Evolutionary conservation across 1,140 invertebrate genomes (phyloP), one percentile per base, ranked within the genome.

Genomic region (Drosophila seguyi): DNA sequence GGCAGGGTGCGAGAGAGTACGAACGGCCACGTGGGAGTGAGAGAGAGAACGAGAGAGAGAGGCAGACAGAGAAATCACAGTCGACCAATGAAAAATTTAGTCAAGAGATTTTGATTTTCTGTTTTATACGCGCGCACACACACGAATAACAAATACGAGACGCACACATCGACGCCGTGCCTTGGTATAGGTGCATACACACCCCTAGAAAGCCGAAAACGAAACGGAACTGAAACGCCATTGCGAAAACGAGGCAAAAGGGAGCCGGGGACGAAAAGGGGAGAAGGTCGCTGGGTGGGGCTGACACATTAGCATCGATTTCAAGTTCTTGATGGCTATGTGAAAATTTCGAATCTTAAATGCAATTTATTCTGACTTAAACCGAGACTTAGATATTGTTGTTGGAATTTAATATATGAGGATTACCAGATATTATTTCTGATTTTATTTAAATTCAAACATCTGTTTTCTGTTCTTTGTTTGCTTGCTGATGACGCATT

Each of bases 61-160:
- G 65, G 75, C 65, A 71, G 80, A 75, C 76, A 80, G 82, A 79
- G 78, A 92, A 92, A 92, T 92, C 92, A 92, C 92, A 87, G 90
- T 78, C 90, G 87, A 92, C 92, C 92, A 92, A 92, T 92, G 92
- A 92, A 92, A 92, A 92, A 92, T 92, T 92, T 92, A 92, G 91
- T 92, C 87, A 92, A 87, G 87, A 91, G 87, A 92, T 92, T 92
- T 92, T 92, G 91, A 92, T 92, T 92, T 92, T 91, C 84, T 92
- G 85, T 88, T 91, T 92, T 92, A 91, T 92, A 85, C 83, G 81
- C 73, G 75, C 72, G 66, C 62, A 87, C 80, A 88, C 75, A 87
- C 69, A 85, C 62, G 59, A 61, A 79, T 79, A 74, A 75, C 62
- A 77, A 62, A 74, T 55, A 76, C 72, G 39, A 78, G 60, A 56